Percentiles rank a stretch among this genome's conserved stretches.
phyloP scores from a whole-genome alignment of 2,797 vertebrate genomes.

The Mustela erminea region DNA sequence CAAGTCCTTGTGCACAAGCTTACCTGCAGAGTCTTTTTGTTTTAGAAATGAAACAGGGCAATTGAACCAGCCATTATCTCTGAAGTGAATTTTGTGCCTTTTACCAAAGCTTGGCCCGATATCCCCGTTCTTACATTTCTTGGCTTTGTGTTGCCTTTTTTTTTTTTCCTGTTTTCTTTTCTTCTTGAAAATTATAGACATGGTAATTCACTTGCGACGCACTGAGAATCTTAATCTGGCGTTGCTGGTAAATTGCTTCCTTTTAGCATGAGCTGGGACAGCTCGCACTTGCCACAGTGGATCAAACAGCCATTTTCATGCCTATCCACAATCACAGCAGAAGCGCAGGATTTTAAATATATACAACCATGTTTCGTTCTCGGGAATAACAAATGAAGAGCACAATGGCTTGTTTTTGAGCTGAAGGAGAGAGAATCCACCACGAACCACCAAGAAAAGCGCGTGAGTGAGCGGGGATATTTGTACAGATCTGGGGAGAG shows the following conservation, averaged over 20 bases:
- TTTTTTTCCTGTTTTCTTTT: slow-evolving; percentile 49
- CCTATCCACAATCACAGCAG: slow-evolving; percentile 48
- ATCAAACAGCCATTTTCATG: slow-evolving; percentile 25
- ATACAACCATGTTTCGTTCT: slow-evolving; percentile 61
- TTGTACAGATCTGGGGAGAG: neutral
- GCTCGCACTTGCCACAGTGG: neutral
- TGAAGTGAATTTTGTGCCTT: slow-evolving; percentile 47
- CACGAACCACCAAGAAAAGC: neutral
- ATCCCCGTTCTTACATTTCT: slow-evolving; percentile 25
- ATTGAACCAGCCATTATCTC: slow-evolving; percentile 7
- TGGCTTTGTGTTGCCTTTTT: neutral
- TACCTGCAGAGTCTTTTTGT: slow-evolving; percentile 15
- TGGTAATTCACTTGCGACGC: slow-evolving; percentile 30
- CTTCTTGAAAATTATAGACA: slow-evolving; percentile 50
- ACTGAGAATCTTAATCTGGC: slow-evolving; percentile 50
- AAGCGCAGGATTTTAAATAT: slow-evolving; percentile 38
- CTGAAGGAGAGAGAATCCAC: neutral
- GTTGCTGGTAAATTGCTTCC: slow-evolving; percentile 60
- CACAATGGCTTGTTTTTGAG: neutral
- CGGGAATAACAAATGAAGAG: slow-evolving; percentile 73
- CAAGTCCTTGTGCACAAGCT: neutral
- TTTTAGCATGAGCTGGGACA: slow-evolving; percentile 5
- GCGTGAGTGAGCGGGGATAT: slow-evolving; percentile 63
- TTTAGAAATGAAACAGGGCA: slow-evolving; percentile 57
- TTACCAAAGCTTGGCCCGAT: neutral